Percentiles rank a stretch among this genome's conserved stretches.
Conservation (phyloP, 2,113 vertebrate species). For the Pipa parva region DNA sequence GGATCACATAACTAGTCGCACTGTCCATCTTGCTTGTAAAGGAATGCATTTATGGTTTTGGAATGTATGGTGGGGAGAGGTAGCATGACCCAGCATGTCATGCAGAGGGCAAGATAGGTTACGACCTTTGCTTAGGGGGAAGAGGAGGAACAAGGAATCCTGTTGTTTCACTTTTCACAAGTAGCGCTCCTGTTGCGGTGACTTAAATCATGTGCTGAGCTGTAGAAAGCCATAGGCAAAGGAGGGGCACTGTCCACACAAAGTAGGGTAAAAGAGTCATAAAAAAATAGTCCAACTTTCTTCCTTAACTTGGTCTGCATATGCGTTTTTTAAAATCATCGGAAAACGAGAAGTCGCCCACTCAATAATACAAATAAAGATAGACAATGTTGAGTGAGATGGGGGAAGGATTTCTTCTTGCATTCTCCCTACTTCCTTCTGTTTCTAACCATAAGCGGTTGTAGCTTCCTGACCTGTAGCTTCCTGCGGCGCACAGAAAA, state of each 20-base stretch:
- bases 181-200: conserved; percentile 2
- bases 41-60: conserved; percentile 33
- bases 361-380: no score
- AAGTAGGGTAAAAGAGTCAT: background rate
- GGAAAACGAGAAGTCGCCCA: no score
- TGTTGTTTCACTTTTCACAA: conserved; percentile 34
- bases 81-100: conserved; percentile 38
- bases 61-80: conserved; percentile 30
- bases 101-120: conserved; percentile 21
- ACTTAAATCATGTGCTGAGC: conserved; percentile 19
- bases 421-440: no score
- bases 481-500: no score
- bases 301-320: no score
- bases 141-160: conserved; percentile 30
- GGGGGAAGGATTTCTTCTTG: no score
- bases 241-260: background rate
- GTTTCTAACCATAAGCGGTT: no score
- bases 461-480: no score
- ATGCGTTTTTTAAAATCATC: no score
- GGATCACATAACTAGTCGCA: no score
- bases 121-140: conserved; percentile 18
- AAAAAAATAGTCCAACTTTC: conserved; percentile 13
- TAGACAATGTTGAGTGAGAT: no score
- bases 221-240: background rate
- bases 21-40: conserved; percentile 12